These are phyloP conservation scores for Ceratosolen solmsi DNA, from an alignment of 1,140 invertebrate genomes.

Conservation along the genomic window DNA sequence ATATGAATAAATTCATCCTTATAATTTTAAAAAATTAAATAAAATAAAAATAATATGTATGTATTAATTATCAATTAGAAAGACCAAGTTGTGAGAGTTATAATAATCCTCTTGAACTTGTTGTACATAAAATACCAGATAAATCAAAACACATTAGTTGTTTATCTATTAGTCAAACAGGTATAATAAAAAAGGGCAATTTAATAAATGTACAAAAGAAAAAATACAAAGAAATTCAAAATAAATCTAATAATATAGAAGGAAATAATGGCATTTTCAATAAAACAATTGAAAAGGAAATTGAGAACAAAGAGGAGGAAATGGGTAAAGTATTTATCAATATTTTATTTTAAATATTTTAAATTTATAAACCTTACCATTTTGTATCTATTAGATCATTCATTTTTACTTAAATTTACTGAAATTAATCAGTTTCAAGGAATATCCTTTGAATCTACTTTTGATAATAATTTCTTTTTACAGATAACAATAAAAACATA, in stretches of 20 bases:
- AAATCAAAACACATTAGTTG: conserved; percentile 6
- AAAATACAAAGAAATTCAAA: background rate
- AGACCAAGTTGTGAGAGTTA: background rate
- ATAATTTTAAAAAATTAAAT: too few species aligned
- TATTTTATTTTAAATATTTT: conserved; percentile 2
- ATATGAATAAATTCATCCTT: too few species aligned
- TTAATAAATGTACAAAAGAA: background rate
- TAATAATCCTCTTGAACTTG: background rate
- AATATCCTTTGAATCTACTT: background rate
- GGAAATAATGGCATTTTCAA: background rate
- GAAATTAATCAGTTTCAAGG: background rate
- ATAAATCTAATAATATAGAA: background rate
- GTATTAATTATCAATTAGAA: background rate
- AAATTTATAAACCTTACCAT: background rate
- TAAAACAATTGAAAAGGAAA: background rate
- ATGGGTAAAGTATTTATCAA: background rate
- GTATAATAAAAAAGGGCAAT: background rate
- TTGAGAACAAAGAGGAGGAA: background rate
- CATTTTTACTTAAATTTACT: background rate
- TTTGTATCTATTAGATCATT: background rate
- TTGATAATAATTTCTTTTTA: background rate
- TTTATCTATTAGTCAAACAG: background rate
- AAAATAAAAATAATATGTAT: background rate
- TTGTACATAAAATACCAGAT: conserved; percentile 1
- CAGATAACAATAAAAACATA: background rate